A percentile compares a stretch with the other conserved stretches of the same genome.
These are phyloP conservation scores for Phainopepla nitens DNA, from an alignment of 2,113 vertebrate species.

Conservation along the genomic window DNA sequence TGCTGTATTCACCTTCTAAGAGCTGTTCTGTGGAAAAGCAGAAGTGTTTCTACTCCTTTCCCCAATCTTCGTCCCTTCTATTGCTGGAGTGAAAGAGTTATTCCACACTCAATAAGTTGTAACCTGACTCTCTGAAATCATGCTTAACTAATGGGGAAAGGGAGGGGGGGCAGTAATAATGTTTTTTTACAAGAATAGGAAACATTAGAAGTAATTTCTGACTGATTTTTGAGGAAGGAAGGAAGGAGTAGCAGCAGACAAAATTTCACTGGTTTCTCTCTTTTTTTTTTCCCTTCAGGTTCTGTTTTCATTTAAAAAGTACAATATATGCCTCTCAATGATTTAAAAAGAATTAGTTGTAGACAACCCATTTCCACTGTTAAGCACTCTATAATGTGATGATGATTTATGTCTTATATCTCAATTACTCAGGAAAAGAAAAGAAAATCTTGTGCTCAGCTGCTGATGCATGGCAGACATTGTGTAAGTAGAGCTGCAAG, in stretches of 20 bases:
- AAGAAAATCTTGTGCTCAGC: neutral
- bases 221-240: neutral
- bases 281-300: neutral
- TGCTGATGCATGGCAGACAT: neutral
- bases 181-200: neutral
- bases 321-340: neutral
- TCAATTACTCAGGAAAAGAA: neutral
- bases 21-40: neutral
- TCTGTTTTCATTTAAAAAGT: neutral
- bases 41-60: neutral
- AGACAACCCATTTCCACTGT: neutral
- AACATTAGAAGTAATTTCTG: neutral
- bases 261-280: neutral
- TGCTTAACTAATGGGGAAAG: neutral
- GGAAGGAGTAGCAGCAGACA: neutral
- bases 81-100: neutral
- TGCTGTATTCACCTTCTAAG: neutral
- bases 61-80: neutral
- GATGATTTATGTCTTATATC: neutral
- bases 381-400: neutral
- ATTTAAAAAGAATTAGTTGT: neutral
- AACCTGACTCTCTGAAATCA: neutral
- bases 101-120: neutral
- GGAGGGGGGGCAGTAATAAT: accelerated
- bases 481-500: neutral